phyloP scores from a whole-genome alignment of 2,888 invertebrate genomes.

The Yponomeuta cagnagella region DNA sequence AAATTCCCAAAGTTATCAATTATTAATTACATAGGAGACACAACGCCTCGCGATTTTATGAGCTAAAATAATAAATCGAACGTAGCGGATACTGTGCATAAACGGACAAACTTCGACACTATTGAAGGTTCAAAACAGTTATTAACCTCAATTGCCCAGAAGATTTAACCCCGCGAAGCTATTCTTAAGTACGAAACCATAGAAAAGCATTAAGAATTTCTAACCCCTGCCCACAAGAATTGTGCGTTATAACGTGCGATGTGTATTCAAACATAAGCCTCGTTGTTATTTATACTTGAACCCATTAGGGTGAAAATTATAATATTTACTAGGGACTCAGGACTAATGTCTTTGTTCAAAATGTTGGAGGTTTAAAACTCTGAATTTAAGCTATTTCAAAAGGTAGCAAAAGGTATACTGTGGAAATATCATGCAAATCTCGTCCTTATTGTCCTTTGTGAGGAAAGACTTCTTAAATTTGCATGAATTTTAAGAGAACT shows the following conservation, averaged over 20 bases:
- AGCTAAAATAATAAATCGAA: too few relatives aligned
- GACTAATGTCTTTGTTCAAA: too few relatives aligned
- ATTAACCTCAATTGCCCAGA: neutral
- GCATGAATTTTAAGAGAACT: neutral
- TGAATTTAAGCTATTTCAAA: too few relatives aligned
- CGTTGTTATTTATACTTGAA: neutral
- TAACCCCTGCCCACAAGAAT: neutral
- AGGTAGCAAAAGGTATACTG: neutral
- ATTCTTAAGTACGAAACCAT: neutral
- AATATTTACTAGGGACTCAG: neutral
- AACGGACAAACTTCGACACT: neutral
- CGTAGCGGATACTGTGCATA: too few relatives aligned
- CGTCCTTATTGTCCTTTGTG: neutral
- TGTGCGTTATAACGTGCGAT: neutral
- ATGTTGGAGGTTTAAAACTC: too few relatives aligned
- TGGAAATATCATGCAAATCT: conserved; percentile 6
- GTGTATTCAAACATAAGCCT: neutral
- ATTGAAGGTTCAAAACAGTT: neutral
- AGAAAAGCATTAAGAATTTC: neutral
- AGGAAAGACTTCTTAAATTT: neutral
- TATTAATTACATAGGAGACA: too few relatives aligned
- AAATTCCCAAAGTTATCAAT: too few relatives aligned
- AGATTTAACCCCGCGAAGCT: neutral
- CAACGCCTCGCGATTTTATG: too few relatives aligned
- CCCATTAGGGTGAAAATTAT: neutral